phyloP scores from a whole-genome alignment of 2,113 vertebrate genomes.

The Hippocampus barbouri region DNA sequence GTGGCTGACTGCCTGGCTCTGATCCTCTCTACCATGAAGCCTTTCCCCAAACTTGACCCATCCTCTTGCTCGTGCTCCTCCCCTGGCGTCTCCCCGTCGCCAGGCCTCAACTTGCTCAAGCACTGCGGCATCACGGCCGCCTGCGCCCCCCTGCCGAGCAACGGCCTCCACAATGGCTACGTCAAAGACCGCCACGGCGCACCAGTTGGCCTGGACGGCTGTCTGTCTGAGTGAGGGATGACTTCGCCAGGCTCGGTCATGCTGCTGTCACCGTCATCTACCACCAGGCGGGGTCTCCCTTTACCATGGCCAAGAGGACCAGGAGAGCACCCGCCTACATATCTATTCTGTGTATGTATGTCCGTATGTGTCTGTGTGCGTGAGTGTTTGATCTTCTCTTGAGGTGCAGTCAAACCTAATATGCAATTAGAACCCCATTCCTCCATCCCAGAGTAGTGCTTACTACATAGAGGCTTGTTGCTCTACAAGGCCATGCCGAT shows the following conservation, averaged over 20 bases:
- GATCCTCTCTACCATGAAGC: constrained; percentile 99
- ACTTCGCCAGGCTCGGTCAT: constrained; percentile 30
- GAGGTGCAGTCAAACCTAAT: constrained; percentile 77
- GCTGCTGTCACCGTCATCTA: constrained; percentile 58
- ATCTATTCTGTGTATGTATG: constrained; percentile 65
- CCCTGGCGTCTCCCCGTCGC: constrained; percentile 77
- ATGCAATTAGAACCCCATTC: constrained; percentile 73
- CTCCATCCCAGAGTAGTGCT: constrained; percentile 66
- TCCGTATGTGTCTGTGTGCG: constrained; percentile 51
- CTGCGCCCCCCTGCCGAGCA: constrained; percentile 74
- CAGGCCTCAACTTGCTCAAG: constrained; percentile 91
- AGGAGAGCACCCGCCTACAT: constrained; percentile 69
- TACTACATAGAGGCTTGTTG: constrained; percentile 51
- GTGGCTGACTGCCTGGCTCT: constrained; percentile 98
- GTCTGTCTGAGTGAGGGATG: constrained; percentile 85
- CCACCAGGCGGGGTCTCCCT: constrained; percentile 63
- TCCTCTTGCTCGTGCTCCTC: constrained; percentile 74
- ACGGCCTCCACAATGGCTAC: constrained; percentile 85
- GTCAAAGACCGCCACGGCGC: constrained; percentile 83
- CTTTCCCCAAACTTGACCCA: constrained; percentile 91
- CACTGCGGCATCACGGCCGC: constrained; percentile 91
- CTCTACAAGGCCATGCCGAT: constrained; percentile 65
- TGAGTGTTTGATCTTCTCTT: constrained; percentile 70
- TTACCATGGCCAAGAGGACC: constrained; percentile 66
- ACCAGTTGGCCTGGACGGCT: constrained; percentile 84